Base-by-base conservation (phyloP, 2,113 vertebrate genomes). In the Corydoras maculifer region DNA sequence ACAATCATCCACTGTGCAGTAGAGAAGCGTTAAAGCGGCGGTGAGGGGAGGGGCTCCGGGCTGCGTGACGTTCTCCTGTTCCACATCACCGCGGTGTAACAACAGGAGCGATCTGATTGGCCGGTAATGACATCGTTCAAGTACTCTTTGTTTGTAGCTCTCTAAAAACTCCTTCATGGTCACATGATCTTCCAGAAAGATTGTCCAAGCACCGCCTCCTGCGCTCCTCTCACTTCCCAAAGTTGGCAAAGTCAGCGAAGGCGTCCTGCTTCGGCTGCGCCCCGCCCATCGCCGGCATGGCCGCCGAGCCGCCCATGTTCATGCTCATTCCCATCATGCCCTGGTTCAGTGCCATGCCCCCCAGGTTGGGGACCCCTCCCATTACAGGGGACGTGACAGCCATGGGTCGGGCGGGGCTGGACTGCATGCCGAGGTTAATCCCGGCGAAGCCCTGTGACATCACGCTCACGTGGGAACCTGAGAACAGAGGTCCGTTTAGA, bases 181-280 rank as follows among this genome's bases (percentile, higher is more conserved):
- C 64, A 81, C 82, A 25, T 25, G 18, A 25, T 66, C 68, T 75
- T 75, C 65, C 8, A 48, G 43, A 78, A 68, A 68, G 64, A 76
- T 50, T 74, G 76, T 73, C 66, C 83, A 84, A 58, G 81, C 71
- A 3, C 58, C 73, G 29, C 68, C 69, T 69, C 86, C 83, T 84
- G 59, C 84, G 81, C 78, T 72, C 64, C 58, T 11, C 78, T 94
- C 91, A 99, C 90, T 99, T 99, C 86, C 94, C 93, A 87, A 99
- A 99, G 91, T 96, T 98, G 86, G 90, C 94, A 68, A 99, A 99
- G 86, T 97, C 96, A 86, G 96, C 96, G 82, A 99, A 99, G 90
- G 94, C 94, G 88, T 99, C 82, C 92, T 94, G 91, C 95, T 99
- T 85, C 92, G 91, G 78, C 92, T 93, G 80, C 82, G 84, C 89